Conservation (phyloP, 2,113 vertebrate genomes). For the Eonycteris spelaea region DNA sequence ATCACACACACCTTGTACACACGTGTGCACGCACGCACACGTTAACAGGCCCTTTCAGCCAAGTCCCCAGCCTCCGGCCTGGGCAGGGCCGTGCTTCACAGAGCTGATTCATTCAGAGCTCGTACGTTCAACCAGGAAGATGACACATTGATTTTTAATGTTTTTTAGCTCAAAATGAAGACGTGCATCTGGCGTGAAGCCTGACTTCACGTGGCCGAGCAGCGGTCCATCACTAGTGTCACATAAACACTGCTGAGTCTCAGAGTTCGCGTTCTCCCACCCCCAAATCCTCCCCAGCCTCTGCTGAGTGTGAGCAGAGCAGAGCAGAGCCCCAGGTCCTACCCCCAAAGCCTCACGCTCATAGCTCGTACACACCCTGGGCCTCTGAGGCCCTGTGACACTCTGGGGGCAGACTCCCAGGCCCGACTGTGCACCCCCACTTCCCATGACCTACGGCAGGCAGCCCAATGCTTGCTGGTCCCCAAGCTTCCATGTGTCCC, state of each 20-base stretch:
- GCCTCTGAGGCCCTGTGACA: not conserved
- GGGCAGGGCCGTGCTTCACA: not conserved
- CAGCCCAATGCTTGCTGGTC: not conserved
- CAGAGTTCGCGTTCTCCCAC: too few species aligned
- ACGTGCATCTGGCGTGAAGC: not conserved
- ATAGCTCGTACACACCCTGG: not conserved
- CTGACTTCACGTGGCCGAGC: not conserved
- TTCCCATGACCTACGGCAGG: not conserved
- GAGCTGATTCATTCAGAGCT: not conserved
- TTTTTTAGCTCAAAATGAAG: constrained; percentile 2
- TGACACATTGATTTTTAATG: not conserved
- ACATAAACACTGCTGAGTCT: not conserved
- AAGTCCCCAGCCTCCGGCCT: not conserved
- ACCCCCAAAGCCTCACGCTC: not conserved
- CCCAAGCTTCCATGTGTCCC: not conserved
- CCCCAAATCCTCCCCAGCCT: not conserved
- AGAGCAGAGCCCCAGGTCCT: not conserved
- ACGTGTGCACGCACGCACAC: not conserved
- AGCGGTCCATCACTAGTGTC: accelerated
- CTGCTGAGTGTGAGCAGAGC: not conserved
- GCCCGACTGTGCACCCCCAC: not conserved
- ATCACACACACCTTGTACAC: not conserved
- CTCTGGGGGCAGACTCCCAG: not conserved
- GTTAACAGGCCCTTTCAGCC: not conserved
- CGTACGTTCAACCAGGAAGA: not conserved